A percentile compares a stretch with the other conserved stretches of the same genome.
phyloP scores from a whole-genome alignment of 1,140 invertebrate genomes.

The Musca vetustissima region DNA sequence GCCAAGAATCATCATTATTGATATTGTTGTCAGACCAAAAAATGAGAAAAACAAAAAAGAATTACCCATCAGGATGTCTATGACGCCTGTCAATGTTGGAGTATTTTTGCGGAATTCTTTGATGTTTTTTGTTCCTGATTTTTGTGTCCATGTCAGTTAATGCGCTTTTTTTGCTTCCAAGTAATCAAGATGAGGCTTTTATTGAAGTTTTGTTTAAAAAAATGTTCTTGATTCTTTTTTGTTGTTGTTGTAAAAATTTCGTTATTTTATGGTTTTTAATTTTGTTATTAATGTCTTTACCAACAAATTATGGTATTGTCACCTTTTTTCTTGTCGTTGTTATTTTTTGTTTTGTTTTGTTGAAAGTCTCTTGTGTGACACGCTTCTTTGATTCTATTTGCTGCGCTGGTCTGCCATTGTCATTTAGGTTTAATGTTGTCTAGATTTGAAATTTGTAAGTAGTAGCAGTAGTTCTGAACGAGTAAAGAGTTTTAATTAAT shows the following conservation, averaged over 20 bases:
- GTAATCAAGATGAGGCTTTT: background rate
- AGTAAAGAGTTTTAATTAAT: slow-evolving; percentile 8
- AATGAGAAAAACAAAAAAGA: background rate
- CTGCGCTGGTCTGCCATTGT: background rate
- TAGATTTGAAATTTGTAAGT: background rate
- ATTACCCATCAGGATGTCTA: slow-evolving; percentile 8
- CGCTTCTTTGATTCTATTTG: too few relatives aligned
- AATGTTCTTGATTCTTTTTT: background rate
- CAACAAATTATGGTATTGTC: slow-evolving; percentile 22
- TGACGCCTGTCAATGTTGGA: background rate
- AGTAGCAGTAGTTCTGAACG: too few relatives aligned
- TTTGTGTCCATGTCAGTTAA: background rate
- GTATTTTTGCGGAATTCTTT: slow-evolving; percentile 8
- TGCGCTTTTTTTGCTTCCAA: slow-evolving; percentile 16
- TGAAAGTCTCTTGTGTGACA: too few relatives aligned
- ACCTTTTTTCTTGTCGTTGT: background rate
- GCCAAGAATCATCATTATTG: too few relatives aligned
- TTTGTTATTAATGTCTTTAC: slow-evolving; percentile 21
- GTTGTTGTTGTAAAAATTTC: background rate
- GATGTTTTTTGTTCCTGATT: background rate
- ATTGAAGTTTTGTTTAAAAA: background rate
- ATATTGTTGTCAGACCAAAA: background rate
- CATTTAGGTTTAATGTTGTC: slow-evolving; percentile 16
- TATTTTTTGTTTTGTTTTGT: too few relatives aligned
- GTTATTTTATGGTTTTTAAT: slow-evolving; percentile 17